Conservation (phyloP, 64 coral and sea anemone genomes). For the Actinia equina region DNA sequence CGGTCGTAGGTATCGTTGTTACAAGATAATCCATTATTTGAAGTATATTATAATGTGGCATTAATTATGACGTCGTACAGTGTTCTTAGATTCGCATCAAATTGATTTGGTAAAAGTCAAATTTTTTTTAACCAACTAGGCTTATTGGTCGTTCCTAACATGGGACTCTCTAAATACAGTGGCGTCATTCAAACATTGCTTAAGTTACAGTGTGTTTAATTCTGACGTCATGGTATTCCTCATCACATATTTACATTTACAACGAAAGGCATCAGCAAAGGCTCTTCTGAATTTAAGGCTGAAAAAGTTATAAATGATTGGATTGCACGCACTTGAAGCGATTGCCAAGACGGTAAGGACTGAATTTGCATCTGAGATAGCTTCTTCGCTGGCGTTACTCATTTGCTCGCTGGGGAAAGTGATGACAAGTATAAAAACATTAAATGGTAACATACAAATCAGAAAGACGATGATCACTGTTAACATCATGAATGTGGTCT, state of each 20-base stretch:
- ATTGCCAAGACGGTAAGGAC: conserved; percentile 43
- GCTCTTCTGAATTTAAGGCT: conserved; percentile 78
- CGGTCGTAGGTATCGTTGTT: no score
- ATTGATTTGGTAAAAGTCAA: no score
- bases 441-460: conserved; percentile 73
- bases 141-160: no score
- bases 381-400: not conserved
- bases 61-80: no score
- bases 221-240: not conserved
- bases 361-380: not conserved
- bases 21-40: no score
- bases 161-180: no score
- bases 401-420: not conserved
- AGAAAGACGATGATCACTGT: conserved; percentile 71
- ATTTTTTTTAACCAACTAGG: no score
- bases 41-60: no score
- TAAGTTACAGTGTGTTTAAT: not conserved
- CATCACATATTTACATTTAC: conserved; percentile 21
- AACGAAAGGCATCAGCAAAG: conserved; percentile 65
- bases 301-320: conserved; percentile 90
- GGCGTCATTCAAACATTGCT: not conserved
- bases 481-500: conserved; percentile 81
- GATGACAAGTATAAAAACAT: conserved; percentile 35
- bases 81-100: no score
- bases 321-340: conserved; percentile 65